Evolutionary conservation across 2,113 vertebrate genomes (phyloP), one percentile per base, ranked within the genome.

Genomic region (Platysternon megacephalum): DNA sequence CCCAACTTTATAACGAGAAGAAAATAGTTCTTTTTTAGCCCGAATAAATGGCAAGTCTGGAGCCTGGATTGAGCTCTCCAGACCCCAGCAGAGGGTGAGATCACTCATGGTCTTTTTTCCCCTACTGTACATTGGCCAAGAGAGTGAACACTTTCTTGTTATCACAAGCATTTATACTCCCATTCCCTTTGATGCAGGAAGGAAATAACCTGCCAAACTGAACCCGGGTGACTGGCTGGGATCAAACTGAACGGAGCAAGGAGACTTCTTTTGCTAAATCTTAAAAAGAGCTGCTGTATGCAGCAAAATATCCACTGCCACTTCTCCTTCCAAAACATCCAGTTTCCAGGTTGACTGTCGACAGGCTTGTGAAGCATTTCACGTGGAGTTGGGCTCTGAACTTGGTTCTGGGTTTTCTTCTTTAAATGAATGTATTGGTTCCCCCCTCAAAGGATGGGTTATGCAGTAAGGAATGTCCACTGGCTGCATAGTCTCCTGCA

Each of bases 101-200:
- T 21, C 29, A 86, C 46, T 76, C 12, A 6, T 39, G 29, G 48
- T 28, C n/a, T 52, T 86, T 42, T 82, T 83, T 46, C 79, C 16
- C 52, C 26, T 32, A 39, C 29, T 0, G 2, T 28, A 87, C 39
- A 56, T 79, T 86, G 88, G 35, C 86, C 53, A 87, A 52, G 32
- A 52, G 32, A 52, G 29, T 35, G 19, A 84, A 51, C 42, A 85
- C 82, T 94, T 93, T 61, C 74, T 88, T 91, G 74, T 53, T 61
- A 93, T 88, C 82, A 94, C 92, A 93, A 96, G 88, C 86, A 58
- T 46, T 90, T 90, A n/a, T 8, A 89, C 82, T 14, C 80, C 10
- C 0, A 51, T 91, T n/a, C 46, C 24, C 85, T 85, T 74, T 78
- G 86, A 85, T 93, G 55, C n/a, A 85, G 72, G 51, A 82, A 79